Evolutionary conservation across 2,888 invertebrate species (phyloP), one percentile per base, ranked within the genome.

Genomic region (Himalopsyche kuldschensis): DNA sequence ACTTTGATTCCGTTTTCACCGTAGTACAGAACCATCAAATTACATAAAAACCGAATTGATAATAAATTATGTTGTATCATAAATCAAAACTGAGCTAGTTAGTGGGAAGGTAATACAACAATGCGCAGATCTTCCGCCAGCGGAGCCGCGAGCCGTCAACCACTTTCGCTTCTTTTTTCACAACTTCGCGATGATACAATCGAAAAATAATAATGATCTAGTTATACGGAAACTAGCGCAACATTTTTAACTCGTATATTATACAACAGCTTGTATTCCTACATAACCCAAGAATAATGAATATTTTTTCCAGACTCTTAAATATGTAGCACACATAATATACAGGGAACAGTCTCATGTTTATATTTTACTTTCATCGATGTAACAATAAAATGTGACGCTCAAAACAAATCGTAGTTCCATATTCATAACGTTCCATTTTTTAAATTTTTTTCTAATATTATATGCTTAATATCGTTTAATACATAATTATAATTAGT

Each of bases 91-190:
- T 55, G 8, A 24, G 55, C 20, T 5, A 20, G 55, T 20, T 20
- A 24, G 20, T 55, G 24, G 10, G 6, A 55, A 55, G n/a, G 20
- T 20, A 55, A 24, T 55, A 55, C 55, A 4, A n/a, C 55, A 55
- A 55, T 55, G 55, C 55, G 55, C 55, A 41, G 15, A 41, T 41
- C 41, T 41, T 41, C 41, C 41, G 41, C 41, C 75, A 17, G 4
- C 17, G 17, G 75, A 30, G 20, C 31, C 24, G 32, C 63, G 24
- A 15, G 31, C 35, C 20, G 63, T 20, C 55, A 80, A 11, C 69
- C 80, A 81, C 81, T 81, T 81, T 81, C 81, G 41, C 81, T 48
- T 46, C 20, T 81, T 81, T 55, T 81, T 81, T 81, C 75, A 32
- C 76, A 76, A 48, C 81, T 30, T 31, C 31, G 6, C 55, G 81